Evolutionary conservation across 2,113 vertebrate genomes (phyloP).

Genomic region (Rissa tridactyla): DNA sequence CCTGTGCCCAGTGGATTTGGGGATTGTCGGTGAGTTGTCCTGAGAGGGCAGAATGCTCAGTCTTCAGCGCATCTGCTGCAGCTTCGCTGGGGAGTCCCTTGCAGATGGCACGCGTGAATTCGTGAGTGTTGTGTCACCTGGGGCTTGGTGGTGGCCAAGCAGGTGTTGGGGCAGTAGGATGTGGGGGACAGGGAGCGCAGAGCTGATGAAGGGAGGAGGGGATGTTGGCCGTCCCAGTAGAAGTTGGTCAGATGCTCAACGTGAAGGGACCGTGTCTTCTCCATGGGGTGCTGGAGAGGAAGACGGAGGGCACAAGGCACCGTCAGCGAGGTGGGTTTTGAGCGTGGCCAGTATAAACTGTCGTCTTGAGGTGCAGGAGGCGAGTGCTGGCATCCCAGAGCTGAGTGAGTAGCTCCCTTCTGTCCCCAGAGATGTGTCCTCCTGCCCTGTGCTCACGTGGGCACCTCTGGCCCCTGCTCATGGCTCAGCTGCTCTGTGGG

Average conservation of each 20-base stretch:
- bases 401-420: background rate
- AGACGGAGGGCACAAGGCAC: background rate
- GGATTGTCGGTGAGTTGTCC: background rate
- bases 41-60: background rate
- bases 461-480: background rate
- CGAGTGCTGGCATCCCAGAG: background rate
- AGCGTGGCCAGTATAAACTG: background rate
- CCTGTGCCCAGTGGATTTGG: background rate
- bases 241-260: background rate
- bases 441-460: background rate
- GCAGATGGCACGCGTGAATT: background rate
- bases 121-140: background rate
- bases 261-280: background rate
- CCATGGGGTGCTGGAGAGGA: background rate
- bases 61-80: background rate
- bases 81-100: background rate
- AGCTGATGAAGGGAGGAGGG: background rate
- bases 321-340: background rate
- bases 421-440: background rate
- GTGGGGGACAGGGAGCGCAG: accelerated
- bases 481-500: background rate
- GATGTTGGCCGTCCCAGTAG: background rate
- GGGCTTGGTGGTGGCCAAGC: background rate
- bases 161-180: background rate
- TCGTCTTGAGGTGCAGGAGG: background rate